phyloP scores from a whole-genome alignment of 2,888 invertebrate genomes.

The Caenorhabditis virilis region DNA sequence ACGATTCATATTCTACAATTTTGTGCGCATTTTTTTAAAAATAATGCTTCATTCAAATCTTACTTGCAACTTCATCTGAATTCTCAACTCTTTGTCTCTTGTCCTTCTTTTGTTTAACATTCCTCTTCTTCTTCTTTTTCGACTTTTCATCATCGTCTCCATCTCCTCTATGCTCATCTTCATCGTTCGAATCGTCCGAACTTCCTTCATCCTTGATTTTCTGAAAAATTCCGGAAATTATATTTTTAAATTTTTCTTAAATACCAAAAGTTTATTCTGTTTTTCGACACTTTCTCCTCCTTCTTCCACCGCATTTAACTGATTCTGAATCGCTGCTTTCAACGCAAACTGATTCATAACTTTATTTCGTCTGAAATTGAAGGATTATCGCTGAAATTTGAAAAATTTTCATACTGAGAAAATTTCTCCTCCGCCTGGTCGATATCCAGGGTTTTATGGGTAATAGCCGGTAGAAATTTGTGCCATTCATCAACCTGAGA shows the following conservation, averaged over 20 bases:
- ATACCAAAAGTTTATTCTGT: conserved; percentile 12
- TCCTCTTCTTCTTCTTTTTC: conserved; percentile 48
- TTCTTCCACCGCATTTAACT: conserved; percentile 70
- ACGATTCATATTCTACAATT: conserved; percentile 61
- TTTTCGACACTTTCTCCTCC: conserved; percentile 43
- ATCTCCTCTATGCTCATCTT: conserved; percentile 40
- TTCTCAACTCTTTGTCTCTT: conserved; percentile 59
- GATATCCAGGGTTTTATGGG: conserved; percentile 90
- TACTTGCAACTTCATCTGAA: conserved; percentile 65
- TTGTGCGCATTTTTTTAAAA: not conserved
- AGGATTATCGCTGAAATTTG: not conserved
- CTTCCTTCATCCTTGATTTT: conserved; percentile 64
- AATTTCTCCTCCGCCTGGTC: conserved; percentile 99
- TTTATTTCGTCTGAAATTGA: conserved; percentile 80
- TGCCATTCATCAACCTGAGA: conserved; percentile 86
- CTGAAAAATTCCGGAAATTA: conserved; percentile 33
- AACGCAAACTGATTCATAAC: conserved; percentile 89
- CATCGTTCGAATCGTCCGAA: conserved; percentile 41
- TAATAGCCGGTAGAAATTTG: conserved; percentile 85
- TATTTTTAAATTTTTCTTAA: not conserved
- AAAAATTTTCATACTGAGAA: conserved; percentile 74
- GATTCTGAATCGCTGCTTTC: conserved; percentile 70
- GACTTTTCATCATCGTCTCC: conserved; percentile 21
- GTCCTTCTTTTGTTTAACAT: conserved; percentile 42
- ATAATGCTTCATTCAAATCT: conserved; percentile 3